phyloP scores from a whole-genome alignment of 2,888 invertebrate genomes.

The Pilophorus perplexus region DNA sequence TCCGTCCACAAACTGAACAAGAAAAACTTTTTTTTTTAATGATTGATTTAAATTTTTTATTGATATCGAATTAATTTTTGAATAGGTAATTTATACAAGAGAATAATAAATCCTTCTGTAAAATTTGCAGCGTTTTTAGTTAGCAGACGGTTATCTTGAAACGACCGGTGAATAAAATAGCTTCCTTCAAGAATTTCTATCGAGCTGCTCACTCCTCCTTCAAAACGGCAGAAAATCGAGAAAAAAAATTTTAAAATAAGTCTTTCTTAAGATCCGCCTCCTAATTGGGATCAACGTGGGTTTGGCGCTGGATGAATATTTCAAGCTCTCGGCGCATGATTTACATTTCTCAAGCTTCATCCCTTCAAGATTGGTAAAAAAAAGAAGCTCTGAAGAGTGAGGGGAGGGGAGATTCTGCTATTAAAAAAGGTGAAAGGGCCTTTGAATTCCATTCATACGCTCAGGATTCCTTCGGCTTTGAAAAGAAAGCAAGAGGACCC shows the following conservation, averaged over 20 bases:
- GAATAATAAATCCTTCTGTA: too few species aligned
- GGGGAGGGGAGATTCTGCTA: constrained; percentile 15
- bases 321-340: constrained; percentile 21
- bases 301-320: constrained; percentile 28
- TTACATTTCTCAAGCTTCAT: constrained; percentile 21
- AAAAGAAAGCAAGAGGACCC: neutral
- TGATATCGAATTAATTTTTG: too few species aligned
- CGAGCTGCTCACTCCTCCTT: too few species aligned
- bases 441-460: constrained; percentile 31
- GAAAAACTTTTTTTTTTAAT: too few species aligned
- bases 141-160: too few species aligned
- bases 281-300: constrained; percentile 32
- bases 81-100: too few species aligned
- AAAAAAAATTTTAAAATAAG: neutral
- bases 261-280: neutral
- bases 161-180: too few species aligned
- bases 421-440: constrained; percentile 19
- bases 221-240: neutral
- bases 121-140: too few species aligned
- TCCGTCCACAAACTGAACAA: too few species aligned
- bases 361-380: constrained; percentile 1
- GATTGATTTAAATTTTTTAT: too few species aligned
- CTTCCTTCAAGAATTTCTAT: too few species aligned
- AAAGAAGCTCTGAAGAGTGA: too few species aligned
- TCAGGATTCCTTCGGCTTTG: constrained; percentile 3